Base-by-base conservation (phyloP, 2,113 vertebrate genomes). In the Seriola rivoliana region DNA sequence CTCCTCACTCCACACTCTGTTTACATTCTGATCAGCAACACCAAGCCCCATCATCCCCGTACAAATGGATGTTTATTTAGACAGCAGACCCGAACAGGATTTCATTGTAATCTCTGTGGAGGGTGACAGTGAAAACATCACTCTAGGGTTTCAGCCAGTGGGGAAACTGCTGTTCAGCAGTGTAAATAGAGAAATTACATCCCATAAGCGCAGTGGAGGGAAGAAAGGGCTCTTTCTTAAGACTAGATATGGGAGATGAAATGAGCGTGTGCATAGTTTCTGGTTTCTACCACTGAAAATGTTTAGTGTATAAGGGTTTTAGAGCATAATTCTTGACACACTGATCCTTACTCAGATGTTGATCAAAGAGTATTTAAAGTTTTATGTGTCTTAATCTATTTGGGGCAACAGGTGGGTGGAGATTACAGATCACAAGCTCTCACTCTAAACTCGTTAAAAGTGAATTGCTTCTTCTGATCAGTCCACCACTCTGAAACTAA, bases 61-160 rank as follows among this genome's bases (percentile, higher is more conserved):
- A 52, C 82, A 82, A 71, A 81, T 58, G 52, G 71, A 46, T 85
- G 74, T 88, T 92, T 91, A 76, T 88, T 89, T 86, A 87, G 84
- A 91, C 60, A 83, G 86, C 3, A 1, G 78, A 80, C 63, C 62
- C 0, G 42, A 70, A 82, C 83, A 66, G 80, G 80, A 81, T 90
- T 85, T 73, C 57, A 52, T 19, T 71, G 86, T 90, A 63, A 87
- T 89, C 84, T 87, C 73, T 78, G 69, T 50, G 17, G 83, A 86
- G 82, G 88, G 86, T 79, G 87, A 90, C 88, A 85, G 82, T 76
- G 84, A 91, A 92, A 91, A 89, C 91, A 90, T 75, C 63, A 78
- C 79, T 81, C 81, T 69, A 64, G 77, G 84, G 84, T 82, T 84
- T 84, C 76, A 78, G 32, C 58, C 82, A 76, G 82, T 40, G 0